Percentiles rank a stretch among this genome's conserved stretches.
phyloP scores from a whole-genome alignment of 1,140 invertebrate genomes.

The Caenorhabditis tropicalis region DNA sequence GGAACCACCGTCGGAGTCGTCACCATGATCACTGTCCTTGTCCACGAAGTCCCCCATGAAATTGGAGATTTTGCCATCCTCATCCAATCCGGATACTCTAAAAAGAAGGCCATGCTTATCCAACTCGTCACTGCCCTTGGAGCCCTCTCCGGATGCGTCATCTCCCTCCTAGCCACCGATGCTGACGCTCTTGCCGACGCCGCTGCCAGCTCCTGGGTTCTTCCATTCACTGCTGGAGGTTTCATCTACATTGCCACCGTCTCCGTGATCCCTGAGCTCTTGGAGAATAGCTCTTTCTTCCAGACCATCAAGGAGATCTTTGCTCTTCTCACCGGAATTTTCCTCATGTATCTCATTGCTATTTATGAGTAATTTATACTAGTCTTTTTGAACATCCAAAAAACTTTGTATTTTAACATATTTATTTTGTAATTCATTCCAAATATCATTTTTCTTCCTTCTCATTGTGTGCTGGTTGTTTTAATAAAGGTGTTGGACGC shows the following conservation, averaged over 20 bases:
- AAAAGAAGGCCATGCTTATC: slow-evolving; percentile 88
- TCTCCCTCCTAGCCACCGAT: slow-evolving; percentile 66
- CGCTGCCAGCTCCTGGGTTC: slow-evolving; percentile 82
- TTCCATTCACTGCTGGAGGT: slow-evolving; percentile 95
- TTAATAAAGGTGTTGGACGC: slow-evolving; percentile 33
- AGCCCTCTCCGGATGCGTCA: slow-evolving; percentile 77
- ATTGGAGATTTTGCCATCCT: slow-evolving; percentile 98
- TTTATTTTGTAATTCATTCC: background rate
- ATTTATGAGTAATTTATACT: slow-evolving; percentile 61
- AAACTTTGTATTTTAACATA: background rate
- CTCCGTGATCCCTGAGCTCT: slow-evolving; percentile 90
- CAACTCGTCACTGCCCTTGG: slow-evolving; percentile 92
- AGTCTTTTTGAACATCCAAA: background rate
- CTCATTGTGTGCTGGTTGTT: background rate
- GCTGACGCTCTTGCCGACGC: slow-evolving; percentile 73
- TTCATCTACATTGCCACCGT: slow-evolving; percentile 98
- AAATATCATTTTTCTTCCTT: slow-evolving; percentile 13
- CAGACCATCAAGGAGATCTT: slow-evolving; percentile 66
- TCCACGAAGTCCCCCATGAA: slow-evolving; percentile 97
- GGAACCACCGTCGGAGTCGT: slow-evolving; percentile 76
- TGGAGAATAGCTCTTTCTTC: slow-evolving; percentile 73
- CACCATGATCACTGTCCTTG: slow-evolving; percentile 89
- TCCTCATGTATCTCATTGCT: slow-evolving; percentile 70
- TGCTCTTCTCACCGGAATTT: slow-evolving; percentile 64
- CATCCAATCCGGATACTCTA: slow-evolving; percentile 88